Evolutionary conservation across 2,888 invertebrate genomes (phyloP), one percentile per base, ranked within the genome.

Genomic region (Drosophila meridiana): DNA sequence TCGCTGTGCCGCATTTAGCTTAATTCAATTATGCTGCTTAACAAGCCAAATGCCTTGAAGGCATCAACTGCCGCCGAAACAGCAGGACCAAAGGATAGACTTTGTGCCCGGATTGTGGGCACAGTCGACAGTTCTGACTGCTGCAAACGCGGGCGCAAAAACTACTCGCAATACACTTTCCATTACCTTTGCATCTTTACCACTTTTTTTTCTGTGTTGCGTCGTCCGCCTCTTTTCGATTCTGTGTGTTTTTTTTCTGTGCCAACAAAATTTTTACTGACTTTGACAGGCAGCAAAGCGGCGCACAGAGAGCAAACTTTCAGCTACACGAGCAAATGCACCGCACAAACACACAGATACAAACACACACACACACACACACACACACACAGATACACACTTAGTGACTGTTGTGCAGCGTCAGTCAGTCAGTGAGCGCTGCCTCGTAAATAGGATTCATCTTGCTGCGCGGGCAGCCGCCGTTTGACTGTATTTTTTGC

Each of bases 391-490:
- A 68, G n/a, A 20, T 20, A 42, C 45, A 67, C 26, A 68, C 34
- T 28, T 58, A 57, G 57, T 58, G 64, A n/a, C 38, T 56, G 56
- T 56, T 61, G 76, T 48, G 64, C 66, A 68, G 53, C 61, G 62
- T 73, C 85, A 79, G 88, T 76, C 80, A 85, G 69, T 69, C 80
- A 82, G 69, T 75, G 84, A 68, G 69, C 80, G 83, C 76, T 79
- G 87, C 73, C 81, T 79, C 74, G 85, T 78, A 84, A 90, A 89
- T 87, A 89, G 87, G 88, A 87, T 90, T 87, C 89, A 84, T 76
- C 85, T 89, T 73, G 82, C 73, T 55, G 68, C 89, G 90, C 85
- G 86, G 69, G 60, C 66, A 83, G 78, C 75, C 84, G 84, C 70
- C 71, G 81, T 71, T 86, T 75, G 83, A 67, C 74, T 77, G 62